Evolutionary conservation across 2,888 invertebrate species (phyloP).

Genomic region (Rhopalosiphum nymphaeae): DNA sequence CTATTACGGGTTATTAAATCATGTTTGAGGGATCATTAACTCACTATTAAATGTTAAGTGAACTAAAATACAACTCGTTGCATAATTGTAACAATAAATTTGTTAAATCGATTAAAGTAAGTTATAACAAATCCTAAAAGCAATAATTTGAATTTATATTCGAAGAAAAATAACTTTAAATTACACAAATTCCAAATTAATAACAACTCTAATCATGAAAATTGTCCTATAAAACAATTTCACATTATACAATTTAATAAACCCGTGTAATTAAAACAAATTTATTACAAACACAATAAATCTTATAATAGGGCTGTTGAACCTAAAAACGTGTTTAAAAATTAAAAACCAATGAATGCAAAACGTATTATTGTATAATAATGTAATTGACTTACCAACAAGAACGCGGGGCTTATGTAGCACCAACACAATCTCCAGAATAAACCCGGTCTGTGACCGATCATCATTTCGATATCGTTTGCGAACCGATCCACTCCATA

Average conservation of each 20-base stretch:
- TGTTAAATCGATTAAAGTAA: background rate
- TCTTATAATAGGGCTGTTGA: background rate
- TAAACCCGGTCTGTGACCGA: conserved; percentile 82
- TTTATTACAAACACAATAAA: background rate
- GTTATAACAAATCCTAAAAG: background rate
- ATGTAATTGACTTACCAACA: conserved; percentile 75
- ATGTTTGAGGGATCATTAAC: background rate
- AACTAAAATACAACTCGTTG: background rate
- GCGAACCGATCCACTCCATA: conserved; percentile 88
- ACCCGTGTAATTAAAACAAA: background rate
- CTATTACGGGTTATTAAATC: background rate
- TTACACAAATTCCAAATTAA: background rate
- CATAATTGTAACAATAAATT: background rate
- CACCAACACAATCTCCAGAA: conserved; percentile 91
- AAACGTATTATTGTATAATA: background rate
- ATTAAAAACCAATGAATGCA: background rate
- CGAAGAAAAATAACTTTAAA: background rate
- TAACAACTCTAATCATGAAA: background rate
- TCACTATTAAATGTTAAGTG: background rate
- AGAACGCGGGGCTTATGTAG: conserved; percentile 87
- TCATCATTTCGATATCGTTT: conserved; percentile 85
- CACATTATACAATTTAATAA: background rate
- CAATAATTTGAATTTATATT: background rate
- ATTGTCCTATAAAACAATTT: background rate
- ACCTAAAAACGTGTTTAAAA: background rate